Conservation (phyloP, 2,113 vertebrate genomes). For the Dascyllus trimaculatus region DNA sequence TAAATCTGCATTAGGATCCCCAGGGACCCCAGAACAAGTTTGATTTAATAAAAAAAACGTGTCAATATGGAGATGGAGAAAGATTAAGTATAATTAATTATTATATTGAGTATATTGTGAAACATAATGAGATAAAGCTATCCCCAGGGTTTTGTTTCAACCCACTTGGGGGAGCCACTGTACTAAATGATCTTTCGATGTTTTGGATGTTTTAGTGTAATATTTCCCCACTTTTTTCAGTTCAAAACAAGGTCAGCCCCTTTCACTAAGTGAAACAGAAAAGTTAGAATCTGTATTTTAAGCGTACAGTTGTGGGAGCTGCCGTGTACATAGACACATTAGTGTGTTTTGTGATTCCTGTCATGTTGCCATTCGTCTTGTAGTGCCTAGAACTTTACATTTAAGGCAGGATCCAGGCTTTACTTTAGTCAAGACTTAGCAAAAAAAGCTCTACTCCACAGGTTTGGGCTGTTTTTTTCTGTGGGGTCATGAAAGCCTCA, state of each 20-base stretch:
- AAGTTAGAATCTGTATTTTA: neutral
- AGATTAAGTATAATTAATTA: constrained; percentile 24
- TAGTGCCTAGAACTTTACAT: constrained; percentile 32
- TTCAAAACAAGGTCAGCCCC: neutral
- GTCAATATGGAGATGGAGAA: neutral
- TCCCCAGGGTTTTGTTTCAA: constrained; percentile 15
- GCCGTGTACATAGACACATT: constrained; percentile 39
- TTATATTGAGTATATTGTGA: constrained; percentile 37
- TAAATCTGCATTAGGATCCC: constrained; percentile 31
- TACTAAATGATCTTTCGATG: constrained; percentile 20
- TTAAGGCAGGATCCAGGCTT: neutral
- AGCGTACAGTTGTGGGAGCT: neutral
- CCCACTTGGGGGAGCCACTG: constrained; percentile 13
- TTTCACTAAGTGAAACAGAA: neutral
- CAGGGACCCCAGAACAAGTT: constrained; percentile 2
- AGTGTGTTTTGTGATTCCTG: constrained; percentile 20
- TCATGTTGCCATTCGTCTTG: constrained; percentile 37
- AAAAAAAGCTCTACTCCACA: neutral
- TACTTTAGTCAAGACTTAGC: neutral
- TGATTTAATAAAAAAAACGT: constrained; percentile 26
- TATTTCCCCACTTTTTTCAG: constrained; percentile 15
- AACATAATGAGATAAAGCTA: constrained; percentile 18
- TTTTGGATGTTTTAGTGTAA: constrained; percentile 19
- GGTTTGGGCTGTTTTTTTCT: constrained; percentile 1
- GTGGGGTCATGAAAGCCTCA: neutral